Base-by-base conservation (phyloP, 2,797 vertebrate species). In the Eulemur albifrons region DNA sequence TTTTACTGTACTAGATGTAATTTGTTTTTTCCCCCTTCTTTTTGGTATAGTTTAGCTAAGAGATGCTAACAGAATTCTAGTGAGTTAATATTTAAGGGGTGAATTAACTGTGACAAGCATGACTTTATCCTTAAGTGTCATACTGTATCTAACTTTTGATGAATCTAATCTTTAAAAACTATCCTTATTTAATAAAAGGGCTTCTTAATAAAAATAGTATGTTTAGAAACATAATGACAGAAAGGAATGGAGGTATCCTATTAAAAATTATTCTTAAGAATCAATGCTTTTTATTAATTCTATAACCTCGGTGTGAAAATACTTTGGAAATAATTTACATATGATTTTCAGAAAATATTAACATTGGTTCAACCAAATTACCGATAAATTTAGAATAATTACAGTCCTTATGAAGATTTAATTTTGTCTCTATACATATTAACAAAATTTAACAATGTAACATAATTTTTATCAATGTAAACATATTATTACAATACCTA, bases 401-500 rank as follows among this genome's bases (percentile, higher is more conserved):
- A 75, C 14, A 75, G 43, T 67, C 25, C 67, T 92, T 63, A 81
- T 12, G 6, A 92, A 50, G 1, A 92, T 61, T 65, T 80, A 77
- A 61, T 85, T 25, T 88, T 86, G 40, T 95, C n/a, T 32, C 10
- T 14, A 43, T 12, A 35, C 7, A 40, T 30, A 6, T 59, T 72
- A 89, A 54, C 54, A 27, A 86, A 73, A 73, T 75, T 6, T 67
- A 67, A 57, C 12, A 54, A 2, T 40, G 25, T 52, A 67, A 32
- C 61, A 65, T 72, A n/a, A 38, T 52, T 94, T 83, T 76, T 35
- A 89, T 83, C 75, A 84, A 6, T 13, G 2, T n/a, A 93, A 86
- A 38, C 18, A 83, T 27, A 14, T 32, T 69, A 95, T 96, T 50
- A 88, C 17, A 84, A 98, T 99, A 99, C 99, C 99, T 98, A 99